Evolutionary conservation across 2,888 invertebrate genomes (phyloP), one percentile per base, ranked within the genome.

Genomic region (Oegoconia quadripuncta): DNA sequence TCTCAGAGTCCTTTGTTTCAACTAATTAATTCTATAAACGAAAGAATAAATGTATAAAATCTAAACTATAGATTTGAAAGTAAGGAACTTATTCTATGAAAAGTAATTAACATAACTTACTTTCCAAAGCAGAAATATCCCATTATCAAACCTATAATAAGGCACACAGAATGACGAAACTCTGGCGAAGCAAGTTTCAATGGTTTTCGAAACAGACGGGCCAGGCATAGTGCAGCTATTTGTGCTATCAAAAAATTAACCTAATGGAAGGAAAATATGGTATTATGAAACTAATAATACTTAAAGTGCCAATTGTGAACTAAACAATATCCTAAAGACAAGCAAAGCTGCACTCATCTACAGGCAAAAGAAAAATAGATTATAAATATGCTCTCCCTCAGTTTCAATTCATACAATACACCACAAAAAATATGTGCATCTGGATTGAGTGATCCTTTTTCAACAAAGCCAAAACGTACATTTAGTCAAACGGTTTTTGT

Each of bases 101-200:
- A 44, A 22, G 26, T 33, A 41, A 44, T 39, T 41, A 44, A 44
- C 39, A 42, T 34, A 66, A 88, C 91, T 91, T 90, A 93, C 93
- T 89, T 91, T 81, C 96, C 96, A 79, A 95, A 96, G 83, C 95
- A 95, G 88, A 96, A 95, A 86, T 94, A 95, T 56, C 94, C 94
- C 76, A 96, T 92, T 60, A 90, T 78, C 65, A 96, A 89, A 58
- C 96, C 96, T 67, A 94, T 86, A 49, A 92, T 76, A 56, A 95
- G 90, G 61, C 94, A 95, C 69, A 93, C 93, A 59, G 90, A 90
- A 88, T 96, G 95, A 56, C 96, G 91, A 41, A 92, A 89, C 52
- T 90, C 91, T 55, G 93, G 88, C 59, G 90, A 91, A 60, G 90
- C 90, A 52, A 93, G 93, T 81, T 91, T 93, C 55, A 96, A 88